Percentiles rank a stretch among this genome's conserved stretches.
phyloP scores from a whole-genome alignment of 2,113 vertebrate genomes.

The Megaceryle torquata region DNA sequence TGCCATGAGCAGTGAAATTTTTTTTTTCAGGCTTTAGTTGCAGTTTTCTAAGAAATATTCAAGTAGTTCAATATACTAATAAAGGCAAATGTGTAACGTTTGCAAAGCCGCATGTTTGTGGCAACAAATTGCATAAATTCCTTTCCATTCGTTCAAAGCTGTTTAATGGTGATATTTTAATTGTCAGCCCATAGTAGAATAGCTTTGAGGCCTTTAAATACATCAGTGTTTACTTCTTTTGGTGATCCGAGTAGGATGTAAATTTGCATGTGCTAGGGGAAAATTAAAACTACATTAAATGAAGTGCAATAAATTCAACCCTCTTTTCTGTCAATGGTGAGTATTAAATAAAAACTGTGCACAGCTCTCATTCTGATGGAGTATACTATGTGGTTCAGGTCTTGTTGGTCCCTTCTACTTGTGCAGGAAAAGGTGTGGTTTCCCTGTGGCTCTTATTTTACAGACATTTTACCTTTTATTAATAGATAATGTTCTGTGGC shows the following conservation, averaged over 20 bases:
- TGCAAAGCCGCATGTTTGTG: background rate
- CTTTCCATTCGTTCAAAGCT: background rate
- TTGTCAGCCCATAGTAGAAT: background rate
- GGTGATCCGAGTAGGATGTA: background rate
- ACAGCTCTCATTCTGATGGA: background rate
- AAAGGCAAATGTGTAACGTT: background rate
- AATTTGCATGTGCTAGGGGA: background rate
- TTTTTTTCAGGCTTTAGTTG: background rate
- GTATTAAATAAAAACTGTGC: background rate
- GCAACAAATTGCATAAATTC: background rate
- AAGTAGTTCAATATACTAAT: background rate
- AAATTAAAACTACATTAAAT: background rate
- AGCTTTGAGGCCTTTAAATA: background rate
- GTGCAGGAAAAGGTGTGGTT: background rate
- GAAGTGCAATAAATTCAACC: background rate
- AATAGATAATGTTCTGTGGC: background rate
- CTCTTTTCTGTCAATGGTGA: background rate
- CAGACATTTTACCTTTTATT: background rate
- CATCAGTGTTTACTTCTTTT: background rate
- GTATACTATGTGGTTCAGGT: background rate
- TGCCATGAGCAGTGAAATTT: background rate
- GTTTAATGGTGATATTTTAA: background rate
- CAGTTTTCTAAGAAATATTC: background rate
- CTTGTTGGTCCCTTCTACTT: background rate
- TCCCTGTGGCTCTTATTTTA: background rate